A percentile compares a stretch with the other conserved stretches of the same genome.
phyloP scores from a whole-genome alignment of 2,113 vertebrate genomes.

The Leuciscus idus region DNA sequence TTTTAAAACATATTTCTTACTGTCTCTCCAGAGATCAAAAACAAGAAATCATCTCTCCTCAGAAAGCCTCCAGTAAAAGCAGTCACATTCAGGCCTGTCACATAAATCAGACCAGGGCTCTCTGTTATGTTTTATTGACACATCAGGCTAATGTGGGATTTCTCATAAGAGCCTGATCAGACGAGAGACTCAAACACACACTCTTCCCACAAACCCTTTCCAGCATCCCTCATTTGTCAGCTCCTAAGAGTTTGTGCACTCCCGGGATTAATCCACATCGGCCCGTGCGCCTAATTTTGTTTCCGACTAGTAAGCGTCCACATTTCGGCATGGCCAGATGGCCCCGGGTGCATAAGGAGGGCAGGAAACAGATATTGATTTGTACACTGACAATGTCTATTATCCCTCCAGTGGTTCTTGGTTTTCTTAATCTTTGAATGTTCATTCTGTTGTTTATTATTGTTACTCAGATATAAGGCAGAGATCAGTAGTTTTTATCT shows the following conservation, averaged over 20 bases:
- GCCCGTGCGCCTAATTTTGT: slow-evolving; percentile 45
- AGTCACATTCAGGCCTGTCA: background rate
- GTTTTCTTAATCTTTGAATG: background rate
- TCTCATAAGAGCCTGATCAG: slow-evolving; percentile 6
- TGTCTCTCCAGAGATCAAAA: background rate
- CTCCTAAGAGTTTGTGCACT: background rate
- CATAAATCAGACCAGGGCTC: background rate
- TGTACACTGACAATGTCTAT: slow-evolving; percentile 22
- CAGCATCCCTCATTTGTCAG: background rate
- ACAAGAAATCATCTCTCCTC: background rate
- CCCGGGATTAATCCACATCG: slow-evolving; percentile 37
- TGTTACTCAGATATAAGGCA: slow-evolving; percentile 14
- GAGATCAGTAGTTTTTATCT: background rate
- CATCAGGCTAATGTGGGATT: background rate
- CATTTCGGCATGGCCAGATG: slow-evolving; percentile 38
- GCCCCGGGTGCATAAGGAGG: slow-evolving; percentile 41
- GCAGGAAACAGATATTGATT: slow-evolving; percentile 35
- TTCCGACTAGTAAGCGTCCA: slow-evolving; percentile 32
- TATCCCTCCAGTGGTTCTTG: slow-evolving; percentile 29
- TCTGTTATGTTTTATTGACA: background rate
- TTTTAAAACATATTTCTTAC: background rate
- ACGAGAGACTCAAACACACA: background rate
- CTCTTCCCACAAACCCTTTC: background rate
- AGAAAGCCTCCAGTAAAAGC: background rate
- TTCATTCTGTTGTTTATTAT: slow-evolving; percentile 27